Evolutionary conservation across 1,140 invertebrate genomes (phyloP), one percentile per base, ranked within the genome.

Genomic region (Stegodyphus mimosarum): DNA sequence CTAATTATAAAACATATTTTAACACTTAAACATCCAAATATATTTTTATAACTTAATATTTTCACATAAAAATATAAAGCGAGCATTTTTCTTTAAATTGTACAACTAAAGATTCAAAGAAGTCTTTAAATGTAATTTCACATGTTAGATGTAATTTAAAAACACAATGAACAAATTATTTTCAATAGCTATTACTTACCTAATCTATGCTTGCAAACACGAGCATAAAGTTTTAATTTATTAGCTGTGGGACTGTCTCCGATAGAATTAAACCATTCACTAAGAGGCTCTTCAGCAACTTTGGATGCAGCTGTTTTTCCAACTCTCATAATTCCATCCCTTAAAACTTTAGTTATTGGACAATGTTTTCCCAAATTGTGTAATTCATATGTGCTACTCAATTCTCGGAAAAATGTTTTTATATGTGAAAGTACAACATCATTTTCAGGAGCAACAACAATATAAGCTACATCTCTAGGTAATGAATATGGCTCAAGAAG

Each of bases 401-500:
- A 91, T 90, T 99, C 97, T 72, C 95, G 94, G 92, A 99, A 98
- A 92, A 98, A 99, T 1, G 93, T 92, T 86, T 94, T 94, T 1
- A 96, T 94, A 89, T 94, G 94, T 18, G 93, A 92, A 6, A 96
- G 90, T 33, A 98, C 93, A 74, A 94, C 94, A 73, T 98, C 96
- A 89, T 94, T 95, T 88, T 99, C 98, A 0, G 98, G 98, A 17
- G 96, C 94, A 0, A 99, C 93, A 7, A 99, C 96, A 53, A 99
- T 93, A 89, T 99, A 99, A 5, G 96, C 96, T 4, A 99, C 94
- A 90, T 99, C 97, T 50, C 97, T 92, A 0, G 95, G 92, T 89
- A 96, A 96, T 9, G 97, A 95, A 90, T 98, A 99, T 0, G 98
- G 98, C 90, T 99, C 97, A 5, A 99, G 91, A 0, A 96, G 91